A percentile compares a stretch with the other conserved stretches of the same genome.
phyloP scores from a whole-genome alignment of 2,113 vertebrate species.

The Labeo catla region DNA sequence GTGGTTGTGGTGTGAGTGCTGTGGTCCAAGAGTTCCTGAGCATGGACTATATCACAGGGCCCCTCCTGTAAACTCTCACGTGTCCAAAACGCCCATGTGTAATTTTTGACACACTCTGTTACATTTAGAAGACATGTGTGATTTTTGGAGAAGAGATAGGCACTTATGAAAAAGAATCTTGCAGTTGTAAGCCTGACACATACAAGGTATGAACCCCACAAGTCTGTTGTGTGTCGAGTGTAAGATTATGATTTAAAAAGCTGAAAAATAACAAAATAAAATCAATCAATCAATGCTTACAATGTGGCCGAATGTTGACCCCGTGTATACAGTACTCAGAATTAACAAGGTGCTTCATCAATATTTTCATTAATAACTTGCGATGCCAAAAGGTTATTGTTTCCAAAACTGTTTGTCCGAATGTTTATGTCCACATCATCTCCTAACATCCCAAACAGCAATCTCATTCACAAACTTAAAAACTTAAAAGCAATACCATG shows the following conservation, averaged over 20 bases:
- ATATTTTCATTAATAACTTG: neutral
- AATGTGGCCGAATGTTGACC: neutral
- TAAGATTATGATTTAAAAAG: neutral
- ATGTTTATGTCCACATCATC: neutral
- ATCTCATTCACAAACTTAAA: neutral
- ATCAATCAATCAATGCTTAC: neutral
- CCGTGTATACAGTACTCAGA: neutral
- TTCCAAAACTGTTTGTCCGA: neutral
- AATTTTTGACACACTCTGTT: constrained; percentile 73
- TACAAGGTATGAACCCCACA: neutral
- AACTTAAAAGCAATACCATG: neutral
- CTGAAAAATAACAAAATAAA: neutral
- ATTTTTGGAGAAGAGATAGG: constrained; percentile 62
- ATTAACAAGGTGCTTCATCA: neutral
- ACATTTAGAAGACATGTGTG: constrained; percentile 72
- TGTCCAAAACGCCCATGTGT: constrained; percentile 39
- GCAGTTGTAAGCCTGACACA: neutral
- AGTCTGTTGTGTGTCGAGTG: neutral
- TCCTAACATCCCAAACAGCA: neutral
- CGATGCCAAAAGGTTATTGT: neutral
- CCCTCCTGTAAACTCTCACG: constrained; percentile 51
- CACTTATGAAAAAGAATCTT: neutral
- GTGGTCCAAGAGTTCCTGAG: constrained; percentile 38
- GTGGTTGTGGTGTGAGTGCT: constrained; percentile 27
- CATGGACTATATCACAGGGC: constrained; percentile 62